phyloP scores from a whole-genome alignment of 2,113 vertebrate genomes.

The Ophthalmolycus amberensis region DNA sequence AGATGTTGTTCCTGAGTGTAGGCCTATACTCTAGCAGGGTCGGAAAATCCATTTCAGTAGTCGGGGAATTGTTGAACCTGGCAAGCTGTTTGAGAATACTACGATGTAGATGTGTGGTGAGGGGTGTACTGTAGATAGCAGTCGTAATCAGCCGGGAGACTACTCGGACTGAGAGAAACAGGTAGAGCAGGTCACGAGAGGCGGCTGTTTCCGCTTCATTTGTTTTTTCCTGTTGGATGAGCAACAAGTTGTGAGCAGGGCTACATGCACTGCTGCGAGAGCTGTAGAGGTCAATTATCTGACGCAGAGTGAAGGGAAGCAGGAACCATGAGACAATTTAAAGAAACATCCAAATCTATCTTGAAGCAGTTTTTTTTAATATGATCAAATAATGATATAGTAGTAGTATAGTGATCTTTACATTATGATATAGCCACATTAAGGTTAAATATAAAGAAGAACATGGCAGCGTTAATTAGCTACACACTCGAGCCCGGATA shows the following conservation, averaged over 20 bases:
- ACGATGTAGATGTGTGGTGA: neutral
- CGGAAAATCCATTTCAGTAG: neutral
- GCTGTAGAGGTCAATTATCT: constrained; percentile 53
- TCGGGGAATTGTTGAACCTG: neutral
- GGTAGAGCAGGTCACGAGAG: constrained; percentile 47
- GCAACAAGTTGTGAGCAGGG: constrained; percentile 42
- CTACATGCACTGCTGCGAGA: constrained; percentile 15
- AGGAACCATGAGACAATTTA: constrained; percentile 27
- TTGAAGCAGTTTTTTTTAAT: constrained; percentile 7
- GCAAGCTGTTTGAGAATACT: neutral
- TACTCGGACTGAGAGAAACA: constrained; percentile 22
- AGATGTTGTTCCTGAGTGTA: neutral
- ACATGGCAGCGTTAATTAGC: constrained; percentile 6
- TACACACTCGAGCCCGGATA: neutral
- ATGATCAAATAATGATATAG: neutral
- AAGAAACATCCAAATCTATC: constrained; percentile 32
- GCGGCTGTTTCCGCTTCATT: constrained; percentile 45
- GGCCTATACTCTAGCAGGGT: neutral
- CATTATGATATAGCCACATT: neutral
- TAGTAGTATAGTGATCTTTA: neutral
- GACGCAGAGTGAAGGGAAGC: constrained; percentile 52
- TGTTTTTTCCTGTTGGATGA: constrained; percentile 74
- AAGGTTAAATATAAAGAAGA: neutral
- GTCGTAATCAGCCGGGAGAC: constrained; percentile 11
- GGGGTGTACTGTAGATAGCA: neutral